Evolutionary conservation across 2,797 vertebrate species (phyloP), one percentile per base, ranked within the genome.

Genomic region (Sparus aurata): DNA sequence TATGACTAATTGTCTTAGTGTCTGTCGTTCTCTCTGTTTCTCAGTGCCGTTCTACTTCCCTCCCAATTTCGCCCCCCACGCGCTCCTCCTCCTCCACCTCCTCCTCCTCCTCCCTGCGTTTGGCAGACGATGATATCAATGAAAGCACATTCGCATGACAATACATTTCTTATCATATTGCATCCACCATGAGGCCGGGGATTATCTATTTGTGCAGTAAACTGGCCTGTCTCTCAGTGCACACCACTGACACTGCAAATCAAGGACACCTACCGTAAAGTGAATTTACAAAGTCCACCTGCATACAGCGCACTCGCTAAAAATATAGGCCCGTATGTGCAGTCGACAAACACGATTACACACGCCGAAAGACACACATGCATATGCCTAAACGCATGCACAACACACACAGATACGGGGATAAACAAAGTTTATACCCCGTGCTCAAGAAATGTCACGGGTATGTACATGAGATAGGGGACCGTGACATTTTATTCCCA

Each of bases 401-500:
- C 62, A 73, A 73, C 58, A 76, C 76, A 78, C 57, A 82, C 46
- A 74, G 66, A 69, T 69, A 60, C 43, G 12, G 52, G 69, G 72
- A 83, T 87, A 89, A 88, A 84, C 78, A 85, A 87, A 83, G 76
- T 87, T 89, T 88, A 79, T 78, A 80, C 75, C 77, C 47, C 20
- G 65, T 43, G 74, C 88, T 87, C 46, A 70, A 64, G 66, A 92
- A 93, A 92, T 94, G 87, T 89, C 91, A 93, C 54, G 59, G 82
- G 38, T 90, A 82, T 86, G 62, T 67, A 83, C 81, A 83, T 77
- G 79, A 87, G 89, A 91, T 91, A 87, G 82, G 80, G 76, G 73
- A 77, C 83, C 30, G 22, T 93, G 91, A 88, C 92, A 93, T 93
- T 93, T 91, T 77, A 92, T 86, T 87, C 77, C 80, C 68, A 69